A percentile compares a stretch with the other conserved stretches of the same genome.
phyloP scores from a whole-genome alignment of 2,113 vertebrate genomes.

The Morone saxatilis region DNA sequence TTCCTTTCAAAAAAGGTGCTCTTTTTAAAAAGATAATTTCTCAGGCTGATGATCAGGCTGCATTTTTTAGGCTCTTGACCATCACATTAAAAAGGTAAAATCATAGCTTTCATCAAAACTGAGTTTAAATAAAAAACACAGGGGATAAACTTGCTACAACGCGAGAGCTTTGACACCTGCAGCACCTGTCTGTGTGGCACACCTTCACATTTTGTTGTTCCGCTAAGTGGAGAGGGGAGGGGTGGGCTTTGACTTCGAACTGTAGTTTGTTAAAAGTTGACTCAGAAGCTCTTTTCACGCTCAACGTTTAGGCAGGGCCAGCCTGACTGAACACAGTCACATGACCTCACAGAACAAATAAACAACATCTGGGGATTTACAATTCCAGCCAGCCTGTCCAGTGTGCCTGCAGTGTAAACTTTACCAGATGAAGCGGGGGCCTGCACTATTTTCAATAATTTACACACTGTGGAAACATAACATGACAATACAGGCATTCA shows the following conservation, averaged over 20 bases:
- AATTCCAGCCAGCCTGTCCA: slow-evolving; percentile 88
- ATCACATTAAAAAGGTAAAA: slow-evolving; percentile 1
- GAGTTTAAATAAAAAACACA: background rate
- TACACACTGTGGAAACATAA: slow-evolving; percentile 96
- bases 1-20: background rate
- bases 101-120: background rate
- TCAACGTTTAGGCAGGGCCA: slow-evolving; percentile 86
- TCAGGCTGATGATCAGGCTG: background rate
- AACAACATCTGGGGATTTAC: slow-evolving; percentile 93
- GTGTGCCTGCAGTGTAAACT: slow-evolving; percentile 93
- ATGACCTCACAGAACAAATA: slow-evolving; percentile 88
- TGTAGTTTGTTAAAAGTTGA: slow-evolving; percentile 43
- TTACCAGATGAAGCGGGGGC: slow-evolving; percentile 90
- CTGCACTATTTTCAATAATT: slow-evolving; percentile 97
- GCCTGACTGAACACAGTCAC: slow-evolving; percentile 85
- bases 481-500: slow-evolving; percentile 99
- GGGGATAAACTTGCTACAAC: background rate
- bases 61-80: background rate
- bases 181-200: slow-evolving; percentile 68
- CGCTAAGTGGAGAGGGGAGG: slow-evolving; percentile 30
- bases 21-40: background rate
- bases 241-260: background rate
- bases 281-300: slow-evolving; percentile 71
- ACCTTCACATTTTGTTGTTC: slow-evolving; percentile 80
- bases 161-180: slow-evolving; percentile 22